A percentile compares a stretch with the other conserved stretches of the same genome.
Conservation (phyloP, 1,140 invertebrate genomes). For the Stenopsyche tienmushanensis region DNA sequence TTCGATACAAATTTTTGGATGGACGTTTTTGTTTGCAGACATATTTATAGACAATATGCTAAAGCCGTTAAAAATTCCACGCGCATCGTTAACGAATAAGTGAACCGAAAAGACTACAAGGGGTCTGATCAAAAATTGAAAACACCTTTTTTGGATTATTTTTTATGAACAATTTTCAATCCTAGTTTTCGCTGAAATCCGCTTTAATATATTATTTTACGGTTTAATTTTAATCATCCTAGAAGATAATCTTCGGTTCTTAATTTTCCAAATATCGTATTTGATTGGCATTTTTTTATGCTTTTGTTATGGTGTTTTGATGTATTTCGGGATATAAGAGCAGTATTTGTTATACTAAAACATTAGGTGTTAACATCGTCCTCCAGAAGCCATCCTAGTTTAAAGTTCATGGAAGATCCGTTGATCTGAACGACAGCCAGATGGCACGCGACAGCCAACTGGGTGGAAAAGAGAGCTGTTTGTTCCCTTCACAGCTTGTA, state of each 20-base stretch:
- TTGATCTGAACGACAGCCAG: constrained; percentile 17
- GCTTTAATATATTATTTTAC: too few relatives aligned
- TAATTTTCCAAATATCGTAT: too few relatives aligned
- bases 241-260: too few relatives aligned
- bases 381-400: constrained; percentile 11
- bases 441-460: constrained; percentile 29
- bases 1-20: background rate
- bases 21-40: too few relatives aligned
- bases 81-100: constrained; percentile 22
- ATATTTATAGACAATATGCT: constrained; percentile 38
- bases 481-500: constrained; percentile 18
- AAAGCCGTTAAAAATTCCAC: constrained; percentile 32
- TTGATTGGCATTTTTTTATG: too few relatives aligned
- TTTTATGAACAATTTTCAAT: too few relatives aligned
- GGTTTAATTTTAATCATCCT: too few relatives aligned
- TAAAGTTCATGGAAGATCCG: constrained; percentile 11
- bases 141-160: too few relatives aligned
- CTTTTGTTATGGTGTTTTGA: background rate
- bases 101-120: constrained; percentile 34
- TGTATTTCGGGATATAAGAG: too few relatives aligned
- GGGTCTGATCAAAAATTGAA: too few relatives aligned
- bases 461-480: constrained; percentile 18
- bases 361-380: constrained; percentile 9
- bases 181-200: too few relatives aligned
- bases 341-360: too few relatives aligned